Evolutionary conservation across 2,797 vertebrate species (phyloP).

Genomic region (Rhadinocentrus ornatus): DNA sequence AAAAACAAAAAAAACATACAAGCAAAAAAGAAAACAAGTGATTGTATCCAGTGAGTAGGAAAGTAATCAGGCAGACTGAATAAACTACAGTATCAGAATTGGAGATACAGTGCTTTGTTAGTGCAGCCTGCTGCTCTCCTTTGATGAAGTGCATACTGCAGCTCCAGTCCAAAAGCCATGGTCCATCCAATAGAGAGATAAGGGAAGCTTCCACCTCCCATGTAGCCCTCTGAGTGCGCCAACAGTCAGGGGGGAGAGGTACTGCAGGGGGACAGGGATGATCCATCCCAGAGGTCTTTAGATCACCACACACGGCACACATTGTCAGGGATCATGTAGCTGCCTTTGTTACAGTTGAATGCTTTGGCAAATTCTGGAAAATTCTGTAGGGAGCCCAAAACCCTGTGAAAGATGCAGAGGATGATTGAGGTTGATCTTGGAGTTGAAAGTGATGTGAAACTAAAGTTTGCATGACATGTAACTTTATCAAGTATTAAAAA

Average conservation of each 20-base stretch:
- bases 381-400: constrained; percentile 94
- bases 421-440: constrained; percentile 1
- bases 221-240: constrained; percentile 49
- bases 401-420: constrained; percentile 78
- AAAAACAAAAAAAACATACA: constrained; percentile 28
- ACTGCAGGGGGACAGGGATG: constrained; percentile 19
- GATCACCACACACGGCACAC: constrained; percentile 93
- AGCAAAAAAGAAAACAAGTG: constrained; percentile 41
- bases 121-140: constrained; percentile 54
- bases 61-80: constrained; percentile 58
- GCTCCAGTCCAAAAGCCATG: constrained; percentile 63
- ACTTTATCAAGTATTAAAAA: constrained; percentile 20
- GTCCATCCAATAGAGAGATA: constrained; percentile 66
- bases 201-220: constrained; percentile 56
- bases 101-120: constrained; percentile 55
- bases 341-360: constrained; percentile 86
- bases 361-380: constrained; percentile 93
- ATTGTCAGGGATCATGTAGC: constrained; percentile 88
- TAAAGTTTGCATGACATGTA: constrained; percentile 7
- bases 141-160: constrained; percentile 66
- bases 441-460: constrained; percentile 2
- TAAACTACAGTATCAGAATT: constrained; percentile 69
- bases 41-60: constrained; percentile 65
- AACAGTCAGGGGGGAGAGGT: constrained; percentile 59
- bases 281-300: constrained; percentile 40